Conservation (phyloP, 2,113 vertebrate genomes). For the Uropsilus gracilis region DNA sequence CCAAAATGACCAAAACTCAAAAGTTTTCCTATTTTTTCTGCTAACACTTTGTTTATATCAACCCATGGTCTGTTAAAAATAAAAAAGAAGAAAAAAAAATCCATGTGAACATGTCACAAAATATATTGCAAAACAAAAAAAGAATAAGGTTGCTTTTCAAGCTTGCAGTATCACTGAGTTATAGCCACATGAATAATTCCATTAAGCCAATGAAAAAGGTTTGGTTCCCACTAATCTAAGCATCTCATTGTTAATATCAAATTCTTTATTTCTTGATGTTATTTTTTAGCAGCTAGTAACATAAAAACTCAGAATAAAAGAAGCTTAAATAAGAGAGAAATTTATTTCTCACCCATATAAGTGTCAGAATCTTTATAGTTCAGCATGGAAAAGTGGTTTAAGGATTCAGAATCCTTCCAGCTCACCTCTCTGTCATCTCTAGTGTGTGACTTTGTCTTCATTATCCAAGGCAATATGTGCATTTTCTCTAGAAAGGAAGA, state of each 20-base stretch:
- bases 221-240: neutral
- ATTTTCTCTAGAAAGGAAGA: neutral
- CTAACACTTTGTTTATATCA: neutral
- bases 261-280: neutral
- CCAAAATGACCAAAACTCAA: neutral
- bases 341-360: neutral
- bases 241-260: neutral
- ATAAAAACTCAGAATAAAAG: neutral
- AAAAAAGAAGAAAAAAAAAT: conserved; percentile 1
- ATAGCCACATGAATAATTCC: neutral
- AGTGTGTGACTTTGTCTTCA: neutral
- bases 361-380: neutral
- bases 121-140: neutral
- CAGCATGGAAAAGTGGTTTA: neutral
- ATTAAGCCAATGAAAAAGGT: neutral
- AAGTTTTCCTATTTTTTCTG: neutral
- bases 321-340: neutral
- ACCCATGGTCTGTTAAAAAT: neutral
- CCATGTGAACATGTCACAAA: neutral
- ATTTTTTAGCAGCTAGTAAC: neutral
- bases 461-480: neutral
- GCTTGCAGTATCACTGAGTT: neutral
- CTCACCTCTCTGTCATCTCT: neutral
- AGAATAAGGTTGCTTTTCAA: neutral
- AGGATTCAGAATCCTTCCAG: neutral